These are phyloP conservation scores for Bombylius discolor DNA, from an alignment of 2,888 invertebrate genomes.

Conservation along the genomic window DNA sequence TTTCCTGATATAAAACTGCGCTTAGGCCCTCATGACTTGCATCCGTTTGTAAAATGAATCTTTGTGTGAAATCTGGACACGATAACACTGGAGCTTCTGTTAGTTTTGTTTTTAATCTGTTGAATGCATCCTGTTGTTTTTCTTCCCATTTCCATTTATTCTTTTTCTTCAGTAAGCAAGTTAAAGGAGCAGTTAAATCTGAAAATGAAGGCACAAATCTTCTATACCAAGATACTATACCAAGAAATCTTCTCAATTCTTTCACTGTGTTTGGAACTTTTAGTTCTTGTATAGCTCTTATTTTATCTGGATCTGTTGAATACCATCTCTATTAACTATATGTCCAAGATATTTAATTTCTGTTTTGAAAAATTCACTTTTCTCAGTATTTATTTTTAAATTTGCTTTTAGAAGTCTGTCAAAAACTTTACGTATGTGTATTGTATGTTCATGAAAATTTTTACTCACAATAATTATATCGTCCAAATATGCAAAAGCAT, in stretches of 20 bases:
- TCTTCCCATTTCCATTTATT: background rate
- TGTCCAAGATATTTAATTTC: constrained; percentile 5
- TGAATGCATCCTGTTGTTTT: background rate
- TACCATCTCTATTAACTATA: background rate
- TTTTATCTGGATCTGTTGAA: constrained; percentile 1
- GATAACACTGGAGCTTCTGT: background rate
- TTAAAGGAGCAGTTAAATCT: background rate
- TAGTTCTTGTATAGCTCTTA: background rate
- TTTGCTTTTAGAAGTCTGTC: background rate
- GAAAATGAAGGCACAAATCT: constrained; percentile 1
- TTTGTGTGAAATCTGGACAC: background rate
- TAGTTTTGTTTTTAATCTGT: background rate
- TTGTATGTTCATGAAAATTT: constrained; percentile 1
- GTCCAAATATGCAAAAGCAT: constrained; percentile 5
- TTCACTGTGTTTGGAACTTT: background rate
- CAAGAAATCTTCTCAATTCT: no score
- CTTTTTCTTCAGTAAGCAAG: background rate
- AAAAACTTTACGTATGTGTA: constrained; percentile 1
- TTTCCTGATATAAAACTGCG: background rate
- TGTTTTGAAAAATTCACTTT: background rate
- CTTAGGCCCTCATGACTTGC: no score
- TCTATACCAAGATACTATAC: background rate
- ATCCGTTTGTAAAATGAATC: background rate
- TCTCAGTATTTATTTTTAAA: background rate
- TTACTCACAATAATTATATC: constrained; percentile 2